phyloP scores from a whole-genome alignment of 2,888 invertebrate species.

The Mantis religiosa region DNA sequence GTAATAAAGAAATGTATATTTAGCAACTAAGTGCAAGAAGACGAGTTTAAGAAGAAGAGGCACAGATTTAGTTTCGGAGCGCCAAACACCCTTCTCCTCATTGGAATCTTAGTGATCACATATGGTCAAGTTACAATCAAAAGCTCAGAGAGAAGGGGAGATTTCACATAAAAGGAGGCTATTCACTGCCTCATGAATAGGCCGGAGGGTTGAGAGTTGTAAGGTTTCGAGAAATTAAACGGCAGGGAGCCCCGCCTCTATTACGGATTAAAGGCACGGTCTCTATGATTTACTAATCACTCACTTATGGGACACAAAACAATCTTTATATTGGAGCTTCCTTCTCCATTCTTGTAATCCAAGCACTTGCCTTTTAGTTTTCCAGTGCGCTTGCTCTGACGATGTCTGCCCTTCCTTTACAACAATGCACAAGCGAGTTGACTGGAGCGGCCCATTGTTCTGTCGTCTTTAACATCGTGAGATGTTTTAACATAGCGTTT shows the following conservation, averaged over 20 bases:
- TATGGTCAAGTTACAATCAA: conserved; percentile 21
- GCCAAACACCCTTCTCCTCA: background rate
- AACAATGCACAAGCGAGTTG: background rate
- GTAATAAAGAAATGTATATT: no score
- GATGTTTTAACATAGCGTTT: no score
- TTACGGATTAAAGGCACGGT: background rate
- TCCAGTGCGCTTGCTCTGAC: background rate
- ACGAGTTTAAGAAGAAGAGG: no score
- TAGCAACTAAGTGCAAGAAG: no score
- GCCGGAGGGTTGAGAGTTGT: background rate
- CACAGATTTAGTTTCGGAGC: no score
- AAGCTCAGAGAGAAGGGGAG: background rate
- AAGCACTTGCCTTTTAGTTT: background rate
- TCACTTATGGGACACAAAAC: background rate
- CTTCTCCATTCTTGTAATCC: background rate
- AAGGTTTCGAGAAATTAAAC: background rate
- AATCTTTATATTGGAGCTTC: background rate
- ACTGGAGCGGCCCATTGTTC: background rate
- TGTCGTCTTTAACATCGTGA: no score
- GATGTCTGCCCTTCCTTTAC: background rate
- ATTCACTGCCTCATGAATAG: background rate
- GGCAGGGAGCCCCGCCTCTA: background rate
- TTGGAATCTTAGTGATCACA: background rate
- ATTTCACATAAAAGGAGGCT: background rate
- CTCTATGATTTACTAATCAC: background rate